phyloP scores from a whole-genome alignment of 2,113 vertebrate genomes.

The Falcunculus frontatus region DNA sequence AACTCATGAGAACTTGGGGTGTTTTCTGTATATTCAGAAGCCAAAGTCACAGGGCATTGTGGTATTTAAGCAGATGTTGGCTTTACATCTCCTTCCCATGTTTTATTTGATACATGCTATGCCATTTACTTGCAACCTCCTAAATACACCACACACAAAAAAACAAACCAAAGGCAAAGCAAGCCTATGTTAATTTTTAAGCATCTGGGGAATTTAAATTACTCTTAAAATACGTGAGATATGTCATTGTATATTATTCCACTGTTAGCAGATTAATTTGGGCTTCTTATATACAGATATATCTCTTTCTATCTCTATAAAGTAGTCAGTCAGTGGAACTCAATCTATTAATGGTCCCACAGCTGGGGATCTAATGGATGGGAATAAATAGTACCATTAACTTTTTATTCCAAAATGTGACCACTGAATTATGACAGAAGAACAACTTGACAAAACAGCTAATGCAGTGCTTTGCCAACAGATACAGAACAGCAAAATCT shows the following conservation, averaged over 20 bases:
- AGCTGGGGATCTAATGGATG: neutral
- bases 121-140: neutral
- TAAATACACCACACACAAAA: neutral
- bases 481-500: neutral
- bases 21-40: neutral
- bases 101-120: neutral
- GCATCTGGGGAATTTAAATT: slow-evolving; percentile 6
- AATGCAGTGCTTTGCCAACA: neutral
- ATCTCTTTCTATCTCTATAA: neutral
- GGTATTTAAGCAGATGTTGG: neutral
- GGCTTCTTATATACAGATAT: neutral
- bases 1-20: neutral
- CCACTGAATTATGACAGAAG: neutral
- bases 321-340: neutral
- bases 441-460: neutral
- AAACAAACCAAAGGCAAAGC: neutral
- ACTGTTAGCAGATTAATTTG: neutral
- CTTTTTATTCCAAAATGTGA: neutral
- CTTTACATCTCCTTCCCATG: neutral
- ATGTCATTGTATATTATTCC: slow-evolving; percentile 13
- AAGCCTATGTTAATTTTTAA: neutral
- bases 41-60: neutral
- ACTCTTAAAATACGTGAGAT: slow-evolving; percentile 27
- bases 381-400: neutral
- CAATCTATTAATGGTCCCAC: neutral